These are phyloP conservation scores for Mirza zaza DNA, from an alignment of 2,113 vertebrate species.

Conservation along the genomic window DNA sequence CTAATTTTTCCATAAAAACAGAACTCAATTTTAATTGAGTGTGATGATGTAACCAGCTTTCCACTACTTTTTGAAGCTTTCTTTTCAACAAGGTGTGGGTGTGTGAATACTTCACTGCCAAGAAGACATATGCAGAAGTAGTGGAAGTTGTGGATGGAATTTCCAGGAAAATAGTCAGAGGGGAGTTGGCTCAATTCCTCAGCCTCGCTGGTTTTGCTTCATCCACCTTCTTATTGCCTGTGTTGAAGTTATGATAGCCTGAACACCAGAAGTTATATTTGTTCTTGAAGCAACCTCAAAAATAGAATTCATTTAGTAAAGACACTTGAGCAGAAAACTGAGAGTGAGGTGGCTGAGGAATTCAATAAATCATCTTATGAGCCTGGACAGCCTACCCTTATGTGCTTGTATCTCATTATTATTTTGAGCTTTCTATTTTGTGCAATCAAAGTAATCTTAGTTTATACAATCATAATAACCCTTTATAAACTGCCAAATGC, in stretches of 20 bases:
- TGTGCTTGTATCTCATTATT: not conserved
- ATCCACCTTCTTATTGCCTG: not conserved
- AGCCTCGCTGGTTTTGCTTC: not conserved
- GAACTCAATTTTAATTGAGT: not conserved
- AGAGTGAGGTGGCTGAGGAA: not conserved
- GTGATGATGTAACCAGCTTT: not conserved
- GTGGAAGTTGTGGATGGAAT: rapidly evolving
- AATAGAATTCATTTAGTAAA: not conserved
- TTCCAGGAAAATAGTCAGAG: not conserved
- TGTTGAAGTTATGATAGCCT: not conserved
- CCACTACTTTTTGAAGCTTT: not conserved
- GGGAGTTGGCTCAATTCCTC: not conserved
- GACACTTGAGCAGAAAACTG: not conserved
- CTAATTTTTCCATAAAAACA: not conserved
- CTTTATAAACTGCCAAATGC: not conserved
- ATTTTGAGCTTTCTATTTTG: not conserved
- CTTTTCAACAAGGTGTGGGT: not conserved
- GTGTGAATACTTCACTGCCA: not conserved
- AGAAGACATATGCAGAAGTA: not conserved
- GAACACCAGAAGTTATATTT: not conserved
- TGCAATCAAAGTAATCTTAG: not conserved
- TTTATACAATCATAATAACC: not conserved
- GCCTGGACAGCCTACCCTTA: not conserved
- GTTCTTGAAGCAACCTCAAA: not conserved
- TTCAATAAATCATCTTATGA: not conserved